A percentile compares a stretch with the other conserved stretches of the same genome.
Conservation (phyloP, 1,140 invertebrate genomes). For the Lordiphosa stackelbergi region DNA sequence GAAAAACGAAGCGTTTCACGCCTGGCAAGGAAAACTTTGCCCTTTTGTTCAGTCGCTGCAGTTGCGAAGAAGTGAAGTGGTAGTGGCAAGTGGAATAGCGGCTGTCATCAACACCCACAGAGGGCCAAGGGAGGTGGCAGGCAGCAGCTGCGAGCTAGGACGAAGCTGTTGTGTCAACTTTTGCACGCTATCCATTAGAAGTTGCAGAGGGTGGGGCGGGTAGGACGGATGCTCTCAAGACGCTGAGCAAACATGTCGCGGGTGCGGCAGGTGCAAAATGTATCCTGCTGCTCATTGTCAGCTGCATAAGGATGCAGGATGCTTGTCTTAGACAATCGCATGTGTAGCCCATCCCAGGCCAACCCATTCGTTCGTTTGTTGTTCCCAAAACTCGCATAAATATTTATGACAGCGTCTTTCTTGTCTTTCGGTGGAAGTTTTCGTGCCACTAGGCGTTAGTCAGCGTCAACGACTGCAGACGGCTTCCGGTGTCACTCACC, state of each 20-base stretch:
- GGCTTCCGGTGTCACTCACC: constrained; percentile 69
- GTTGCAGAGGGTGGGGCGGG: not conserved
- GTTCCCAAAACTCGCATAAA: constrained; percentile 76
- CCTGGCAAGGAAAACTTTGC: constrained; percentile 64
- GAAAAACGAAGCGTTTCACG: constrained; percentile 56
- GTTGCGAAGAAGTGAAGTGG: not conserved
- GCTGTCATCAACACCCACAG: constrained; percentile 29
- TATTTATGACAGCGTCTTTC: constrained; percentile 75
- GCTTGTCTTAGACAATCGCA: constrained; percentile 68
- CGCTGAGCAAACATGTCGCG: constrained; percentile 61
- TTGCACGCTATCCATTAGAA: constrained; percentile 67
- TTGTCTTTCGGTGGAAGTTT: constrained; percentile 51
- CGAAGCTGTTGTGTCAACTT: constrained; percentile 71
- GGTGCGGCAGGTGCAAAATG: constrained; percentile 64
- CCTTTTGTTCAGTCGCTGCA: constrained; percentile 41
- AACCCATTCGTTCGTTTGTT: constrained; percentile 53
- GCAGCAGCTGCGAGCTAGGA: constrained; percentile 59
- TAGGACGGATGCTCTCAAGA: constrained; percentile 36
- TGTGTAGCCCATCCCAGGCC: constrained; percentile 39
- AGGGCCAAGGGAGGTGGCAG: constrained; percentile 4
- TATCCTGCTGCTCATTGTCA: constrained; percentile 72
- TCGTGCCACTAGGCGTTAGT: constrained; percentile 53
- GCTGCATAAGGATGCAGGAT: constrained; percentile 41
- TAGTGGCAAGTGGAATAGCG: constrained; percentile 3
- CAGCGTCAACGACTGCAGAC: constrained; percentile 42